Evolutionary conservation across 2,113 vertebrate genomes (phyloP), one percentile per base, ranked within the genome.

Genomic region (Lagenorhynchus albirostris): DNA sequence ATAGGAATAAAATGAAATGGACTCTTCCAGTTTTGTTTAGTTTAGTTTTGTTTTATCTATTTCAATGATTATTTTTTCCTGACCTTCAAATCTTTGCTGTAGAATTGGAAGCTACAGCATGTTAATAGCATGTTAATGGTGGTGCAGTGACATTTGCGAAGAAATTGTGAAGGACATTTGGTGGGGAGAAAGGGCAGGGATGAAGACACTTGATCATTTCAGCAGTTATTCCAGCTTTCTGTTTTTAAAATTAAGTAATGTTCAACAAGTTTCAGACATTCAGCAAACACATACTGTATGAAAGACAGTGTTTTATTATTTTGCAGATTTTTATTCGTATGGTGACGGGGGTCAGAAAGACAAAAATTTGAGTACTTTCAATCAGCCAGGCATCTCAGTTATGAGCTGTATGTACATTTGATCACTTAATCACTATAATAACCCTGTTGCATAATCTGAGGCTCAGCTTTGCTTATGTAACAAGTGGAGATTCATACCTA

Each of bases 211-310:
- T 92, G 50, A 79, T 94, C 73, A 95, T 73, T 63, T 55, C 60
- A 44, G 77, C 84, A 68, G 31, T 94, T 89, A 83, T 76, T 81
- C 58, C 41, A 77, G 50, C 63, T 86, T 98, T 92, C 91, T 95
- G 33, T 93, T 96, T 96, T 95, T 97, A 94, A 93, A 89, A 81
- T 81, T 84, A 73, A 83, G 58, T 70, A 31, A 73, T 83, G 50
- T 71, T 60, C 95, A 87, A 6, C n/a, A 87, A 84, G 79, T 65
- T 63, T 79, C 53, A 95, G 92, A 23, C 50, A 44, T 50, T 71
- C 85, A 97, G 74, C 89, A 68, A 73, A 26, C 62, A 15, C 36
- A 26, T 53, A 18, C 25, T 36, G 13, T 71, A 17, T 68, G 85
- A 70, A 96, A 93, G 60, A 60, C 5, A 21, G 18, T 85, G 36